Conservation (phyloP, 2,797 vertebrate genomes). For the Chelon labrosus region DNA sequence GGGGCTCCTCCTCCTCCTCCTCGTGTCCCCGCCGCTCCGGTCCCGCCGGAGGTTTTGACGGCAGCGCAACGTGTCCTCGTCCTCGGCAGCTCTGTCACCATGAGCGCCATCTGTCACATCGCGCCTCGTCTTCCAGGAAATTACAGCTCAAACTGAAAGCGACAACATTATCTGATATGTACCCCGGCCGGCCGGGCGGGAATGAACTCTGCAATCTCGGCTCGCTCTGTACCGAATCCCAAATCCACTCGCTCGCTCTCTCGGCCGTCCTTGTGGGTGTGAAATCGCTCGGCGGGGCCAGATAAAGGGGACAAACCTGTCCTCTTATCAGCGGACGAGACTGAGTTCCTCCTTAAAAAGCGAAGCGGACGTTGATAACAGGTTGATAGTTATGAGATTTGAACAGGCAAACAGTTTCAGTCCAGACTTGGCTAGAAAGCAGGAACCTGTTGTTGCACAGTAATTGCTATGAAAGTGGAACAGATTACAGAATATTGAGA, state of each 20-base stretch:
- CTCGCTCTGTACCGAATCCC: conserved; percentile 44
- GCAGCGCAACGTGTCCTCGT: conserved; percentile 41
- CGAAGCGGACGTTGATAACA: conserved; percentile 1
- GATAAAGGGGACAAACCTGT: conserved; percentile 37
- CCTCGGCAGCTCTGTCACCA: conserved; percentile 56
- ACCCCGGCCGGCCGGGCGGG: conserved; percentile 24
- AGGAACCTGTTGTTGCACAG: conserved; percentile 2
- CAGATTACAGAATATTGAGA: neutral
- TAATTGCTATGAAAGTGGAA: neutral
- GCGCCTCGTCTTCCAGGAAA: conserved; percentile 67
- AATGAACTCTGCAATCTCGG: conserved; percentile 38
- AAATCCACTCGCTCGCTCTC: conserved; percentile 34
- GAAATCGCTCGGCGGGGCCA: conserved; percentile 21
- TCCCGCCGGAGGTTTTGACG: conserved; percentile 31
- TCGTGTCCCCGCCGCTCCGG: neutral
- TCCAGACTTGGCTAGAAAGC: neutral
- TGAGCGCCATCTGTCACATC: conserved; percentile 68
- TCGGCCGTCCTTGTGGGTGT: conserved; percentile 37
- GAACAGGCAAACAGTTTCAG: conserved; percentile 19
- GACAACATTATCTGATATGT: conserved; percentile 63
- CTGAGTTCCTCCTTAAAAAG: conserved; percentile 2
- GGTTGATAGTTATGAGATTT: conserved; percentile 19
- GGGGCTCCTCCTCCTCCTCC: too few relatives aligned
- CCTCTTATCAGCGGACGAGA: conserved; percentile 14
- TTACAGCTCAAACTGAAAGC: conserved; percentile 59